Evolutionary conservation across 2,797 vertebrate genomes (phyloP).

Genomic region (Trachops cirrhosus): DNA sequence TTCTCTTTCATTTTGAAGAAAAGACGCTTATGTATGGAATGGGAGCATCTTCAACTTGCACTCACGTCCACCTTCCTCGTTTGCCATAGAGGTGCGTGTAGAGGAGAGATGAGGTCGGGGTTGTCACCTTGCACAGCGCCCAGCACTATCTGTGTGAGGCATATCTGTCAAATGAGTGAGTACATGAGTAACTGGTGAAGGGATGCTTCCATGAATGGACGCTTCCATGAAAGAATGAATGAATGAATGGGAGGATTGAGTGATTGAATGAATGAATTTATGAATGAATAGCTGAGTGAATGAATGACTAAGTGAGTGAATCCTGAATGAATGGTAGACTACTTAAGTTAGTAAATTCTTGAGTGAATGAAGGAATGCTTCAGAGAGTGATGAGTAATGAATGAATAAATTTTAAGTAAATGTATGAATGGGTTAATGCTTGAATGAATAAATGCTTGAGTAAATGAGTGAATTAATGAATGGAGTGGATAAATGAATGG

Average conservation of each 20-base stretch:
- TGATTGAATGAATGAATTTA: not conserved
- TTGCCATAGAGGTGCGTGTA: not conserved
- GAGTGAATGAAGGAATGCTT: not conserved
- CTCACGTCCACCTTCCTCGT: not conserved
- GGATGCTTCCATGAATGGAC: no score
- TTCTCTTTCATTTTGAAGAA: not conserved
- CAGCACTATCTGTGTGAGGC: not conserved
- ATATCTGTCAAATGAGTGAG: not conserved
- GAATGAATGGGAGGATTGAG: not conserved
- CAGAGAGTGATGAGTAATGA: not conserved
- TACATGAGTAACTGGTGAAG: not conserved
- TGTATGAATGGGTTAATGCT: not conserved
- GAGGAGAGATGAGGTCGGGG: not conserved
- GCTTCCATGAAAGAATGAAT: no score
- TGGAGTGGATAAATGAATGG: not conserved
- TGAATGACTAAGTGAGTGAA: not conserved
- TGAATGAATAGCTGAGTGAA: not conserved
- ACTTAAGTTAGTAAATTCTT: not conserved
- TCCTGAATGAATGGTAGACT: not conserved
- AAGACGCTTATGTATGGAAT: not conserved
- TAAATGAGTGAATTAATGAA: not conserved
- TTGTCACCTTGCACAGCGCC: accelerated
- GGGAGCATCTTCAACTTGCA: not conserved
- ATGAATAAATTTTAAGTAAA: not conserved
- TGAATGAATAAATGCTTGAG: not conserved